Base-by-base conservation (phyloP, 1,140 invertebrate genomes). In the Diachasma alloeum region DNA sequence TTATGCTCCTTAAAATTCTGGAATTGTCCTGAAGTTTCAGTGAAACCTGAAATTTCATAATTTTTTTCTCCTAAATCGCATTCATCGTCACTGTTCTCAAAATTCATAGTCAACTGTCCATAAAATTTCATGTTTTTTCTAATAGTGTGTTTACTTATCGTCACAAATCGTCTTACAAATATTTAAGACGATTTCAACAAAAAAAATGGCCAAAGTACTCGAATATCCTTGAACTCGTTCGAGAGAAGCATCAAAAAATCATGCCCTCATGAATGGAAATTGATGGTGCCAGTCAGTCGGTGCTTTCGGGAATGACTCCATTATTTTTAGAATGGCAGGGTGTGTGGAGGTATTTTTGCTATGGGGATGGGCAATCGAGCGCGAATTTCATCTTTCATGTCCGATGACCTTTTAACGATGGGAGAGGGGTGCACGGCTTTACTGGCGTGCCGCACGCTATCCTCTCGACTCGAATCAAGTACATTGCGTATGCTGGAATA, bases 361-460 rank as follows among this genome's bases (percentile, higher is more conserved):
- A 6, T 53, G 59, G 59, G 59, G 59, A 31, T 26, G 24, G 24
- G 19, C 59, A 63, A 59, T 59, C 53, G 15, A 63, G 22, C 24
- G 59, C 59, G 8, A 63, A 63, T 63, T 63, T 63, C 59, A 63
- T 63, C 59, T 63, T 63, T 63, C 59, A 63, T 63, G 24, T 63
- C 9, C 59, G 59, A 63, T 63, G 59, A 63, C 59, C 59, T 63
- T 63, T 63, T 63, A 63, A 63, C 9, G 24, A 26, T 10, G 59
- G 22, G 59, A 63, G 59, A 19, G 48, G n/a, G 13, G n/a, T 26
- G 15, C 59, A 63, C 59, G n/a, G 48, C 9, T 63, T 26, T 63
- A 31, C 11, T 63, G 59, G 59, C 59, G 59, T 63, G 59, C 24
- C 11, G 24, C 59, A 63, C 59, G 59, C 59, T 19, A 63, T 63